These are phyloP conservation scores for Apodemus sylvaticus DNA, from an alignment of 2,113 vertebrate species.

Conservation along the genomic window DNA sequence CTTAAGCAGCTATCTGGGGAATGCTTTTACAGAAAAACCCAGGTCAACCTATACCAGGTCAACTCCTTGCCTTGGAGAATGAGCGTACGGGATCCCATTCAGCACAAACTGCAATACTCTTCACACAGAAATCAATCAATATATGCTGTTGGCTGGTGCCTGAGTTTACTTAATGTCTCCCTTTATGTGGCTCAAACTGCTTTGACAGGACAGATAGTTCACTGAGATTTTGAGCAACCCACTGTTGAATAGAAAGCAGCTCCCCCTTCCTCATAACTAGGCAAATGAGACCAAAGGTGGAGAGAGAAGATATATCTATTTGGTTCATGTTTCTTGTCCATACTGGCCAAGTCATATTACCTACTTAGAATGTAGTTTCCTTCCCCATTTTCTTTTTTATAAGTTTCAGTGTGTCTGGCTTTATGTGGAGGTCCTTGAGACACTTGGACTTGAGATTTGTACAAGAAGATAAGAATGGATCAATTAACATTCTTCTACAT, in stretches of 20 bases:
- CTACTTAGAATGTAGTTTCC: background rate
- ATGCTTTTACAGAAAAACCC: conserved; percentile 67
- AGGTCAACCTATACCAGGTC: conserved; percentile 69
- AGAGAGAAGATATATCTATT: background rate
- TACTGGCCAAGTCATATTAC: background rate
- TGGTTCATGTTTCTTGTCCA: background rate
- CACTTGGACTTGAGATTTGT: too few relatives aligned
- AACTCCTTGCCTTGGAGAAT: conserved; percentile 47
- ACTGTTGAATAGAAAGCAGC: background rate
- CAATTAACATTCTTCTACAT: too few relatives aligned
- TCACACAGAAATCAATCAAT: conserved; percentile 72
- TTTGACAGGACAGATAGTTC: background rate
- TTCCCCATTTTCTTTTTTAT: background rate
- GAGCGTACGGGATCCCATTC: conserved; percentile 53
- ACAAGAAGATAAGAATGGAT: too few relatives aligned
- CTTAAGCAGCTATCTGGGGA: conserved; percentile 59
- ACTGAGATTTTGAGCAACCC: background rate
- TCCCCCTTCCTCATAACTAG: background rate
- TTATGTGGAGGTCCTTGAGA: too few relatives aligned
- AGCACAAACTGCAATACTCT: conserved; percentile 61
- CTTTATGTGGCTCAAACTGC: conserved; percentile 24
- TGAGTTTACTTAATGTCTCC: conserved; percentile 66
- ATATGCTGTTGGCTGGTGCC: conserved; percentile 68
- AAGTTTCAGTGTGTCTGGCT: too few relatives aligned
- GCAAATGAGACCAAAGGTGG: background rate